Evolutionary conservation across 2,113 vertebrate genomes (phyloP), one percentile per base, ranked within the genome.

Genomic region (Gallinago paraguaiae): DNA sequence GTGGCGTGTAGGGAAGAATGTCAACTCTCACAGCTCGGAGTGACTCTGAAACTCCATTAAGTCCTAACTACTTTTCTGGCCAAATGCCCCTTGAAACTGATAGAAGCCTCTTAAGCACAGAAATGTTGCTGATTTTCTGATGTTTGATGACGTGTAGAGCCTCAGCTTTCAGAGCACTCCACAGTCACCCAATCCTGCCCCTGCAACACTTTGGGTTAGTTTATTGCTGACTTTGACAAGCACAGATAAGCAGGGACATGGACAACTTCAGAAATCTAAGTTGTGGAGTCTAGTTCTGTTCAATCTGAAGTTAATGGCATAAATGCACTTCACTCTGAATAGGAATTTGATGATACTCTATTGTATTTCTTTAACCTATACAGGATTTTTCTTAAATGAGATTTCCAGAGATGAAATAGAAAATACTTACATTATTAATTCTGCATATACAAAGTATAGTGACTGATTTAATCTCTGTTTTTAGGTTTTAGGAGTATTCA

Each of bases 311-410:
- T 17, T 39, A 59, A 67, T 25, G 16, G 23, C 13, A 57, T 67
- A 74, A 61, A 35, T n/a, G 19, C 6, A 5, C n/a, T 78, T 90
- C 13, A 5, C 2, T 81, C 39, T 2, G 7, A 84, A 37, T 8
- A 56, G 20, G 20, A 69, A 45, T 69, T 50, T 57, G 46, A 35
- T 54, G 11, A 76, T 67, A 25, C 11, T 81, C 23, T 50, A 4
- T 50, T 72, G 13, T 54, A 27, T 96, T 98, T 98, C 97, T 98
- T 98, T 98, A 97, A 96, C 82, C 56, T 74, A 12, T 23, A 51
- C 9, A 39, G 13, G 22, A 25, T 65, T 76, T 57, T 91, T 64
- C 56, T 74, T 57, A 8, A 6, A 33, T 13, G 30, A 13, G 24
- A 48, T 39, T 72, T 84, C 48, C 41, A 65, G 50, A 89, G 24